Percentiles rank a stretch among this genome's conserved stretches.
phyloP scores from a whole-genome alignment of 1,140 invertebrate species.

The Mizuhopecten yessoensis region DNA sequence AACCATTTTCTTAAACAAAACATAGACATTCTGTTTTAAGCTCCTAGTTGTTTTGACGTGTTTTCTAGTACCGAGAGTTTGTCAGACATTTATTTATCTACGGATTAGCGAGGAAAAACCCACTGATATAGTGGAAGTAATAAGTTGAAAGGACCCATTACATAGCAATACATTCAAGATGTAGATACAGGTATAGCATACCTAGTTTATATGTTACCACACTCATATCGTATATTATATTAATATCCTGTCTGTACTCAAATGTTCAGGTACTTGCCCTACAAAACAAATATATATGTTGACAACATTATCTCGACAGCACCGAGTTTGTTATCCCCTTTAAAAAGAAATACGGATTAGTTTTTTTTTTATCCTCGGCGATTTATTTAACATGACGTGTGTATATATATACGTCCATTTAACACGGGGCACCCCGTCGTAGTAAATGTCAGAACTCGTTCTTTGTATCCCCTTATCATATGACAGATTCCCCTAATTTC shows the following conservation, averaged over 20 bases:
- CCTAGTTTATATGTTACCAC: too few species aligned
- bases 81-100: background rate
- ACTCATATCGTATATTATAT: too few species aligned
- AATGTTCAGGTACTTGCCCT: background rate
- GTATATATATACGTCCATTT: background rate
- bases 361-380: background rate
- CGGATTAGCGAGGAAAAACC: background rate
- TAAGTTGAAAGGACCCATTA: background rate
- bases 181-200: too few species aligned
- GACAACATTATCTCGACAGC: conserved; percentile 37
- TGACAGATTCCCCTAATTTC: conserved; percentile 1
- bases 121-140: conserved; percentile 9
- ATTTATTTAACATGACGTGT: conserved; percentile 19
- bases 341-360: conserved; percentile 35
- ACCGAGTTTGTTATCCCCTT: background rate
- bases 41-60: too few species aligned
- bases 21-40: too few species aligned
- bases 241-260: background rate
- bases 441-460: background rate
- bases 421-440: background rate
- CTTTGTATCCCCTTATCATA: background rate
- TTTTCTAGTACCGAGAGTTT: too few species aligned
- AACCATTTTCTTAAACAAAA: background rate
- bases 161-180: too few species aligned
- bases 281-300: conserved; percentile 36